Percentiles rank a stretch among this genome's conserved stretches.
Evolutionary conservation across 2,888 invertebrate genomes (phyloP).

Genomic region (Deroplatys truncata): DNA sequence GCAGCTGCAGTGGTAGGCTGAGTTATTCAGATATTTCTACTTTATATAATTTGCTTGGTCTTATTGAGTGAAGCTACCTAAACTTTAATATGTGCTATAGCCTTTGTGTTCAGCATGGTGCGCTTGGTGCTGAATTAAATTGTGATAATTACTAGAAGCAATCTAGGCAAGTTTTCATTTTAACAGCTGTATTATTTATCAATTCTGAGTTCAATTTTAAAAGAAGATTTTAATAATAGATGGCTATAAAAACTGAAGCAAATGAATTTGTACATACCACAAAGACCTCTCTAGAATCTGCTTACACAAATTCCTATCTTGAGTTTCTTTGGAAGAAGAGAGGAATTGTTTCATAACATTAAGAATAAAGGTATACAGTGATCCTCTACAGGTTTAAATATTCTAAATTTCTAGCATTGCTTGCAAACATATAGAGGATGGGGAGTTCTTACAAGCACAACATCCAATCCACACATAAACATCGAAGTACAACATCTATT

Average conservation of each 20-base stretch:
- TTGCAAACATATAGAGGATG: background rate
- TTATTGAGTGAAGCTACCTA: background rate
- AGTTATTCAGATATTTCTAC: background rate
- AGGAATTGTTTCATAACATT: background rate
- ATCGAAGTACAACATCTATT: slow-evolving; percentile 7
- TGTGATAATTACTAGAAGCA: background rate
- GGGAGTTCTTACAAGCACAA: background rate
- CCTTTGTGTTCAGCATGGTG: background rate
- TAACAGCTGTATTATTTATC: background rate
- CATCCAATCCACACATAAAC: background rate
- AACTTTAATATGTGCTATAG: background rate
- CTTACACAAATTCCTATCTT: background rate
- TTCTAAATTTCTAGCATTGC: background rate
- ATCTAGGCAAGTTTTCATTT: background rate
- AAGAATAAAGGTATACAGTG: background rate
- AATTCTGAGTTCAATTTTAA: background rate
- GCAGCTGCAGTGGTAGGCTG: background rate
- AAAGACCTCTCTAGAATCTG: background rate
- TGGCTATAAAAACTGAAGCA: background rate
- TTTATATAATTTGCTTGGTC: background rate
- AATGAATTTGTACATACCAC: background rate
- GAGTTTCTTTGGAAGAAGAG: background rate
- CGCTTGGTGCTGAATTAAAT: background rate
- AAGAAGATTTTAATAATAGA: background rate
- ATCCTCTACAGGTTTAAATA: background rate